A percentile compares a stretch with the other conserved stretches of the same genome.
These are phyloP conservation scores for Nymphalis urticae DNA, from an alignment of 2,888 invertebrate species.

Conservation along the genomic window DNA sequence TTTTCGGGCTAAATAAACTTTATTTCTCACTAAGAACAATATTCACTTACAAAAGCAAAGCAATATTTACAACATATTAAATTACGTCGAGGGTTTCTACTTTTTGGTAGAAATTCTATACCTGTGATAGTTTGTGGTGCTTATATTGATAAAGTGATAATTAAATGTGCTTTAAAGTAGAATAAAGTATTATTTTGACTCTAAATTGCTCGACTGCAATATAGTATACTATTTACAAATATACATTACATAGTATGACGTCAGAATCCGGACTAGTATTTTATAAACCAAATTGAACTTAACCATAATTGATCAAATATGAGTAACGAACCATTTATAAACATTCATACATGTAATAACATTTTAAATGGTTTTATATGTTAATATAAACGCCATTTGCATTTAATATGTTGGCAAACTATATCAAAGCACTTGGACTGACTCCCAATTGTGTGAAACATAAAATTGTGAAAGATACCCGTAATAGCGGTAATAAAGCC, in stretches of 20 bases:
- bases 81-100: too few relatives aligned
- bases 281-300: neutral
- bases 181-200: too few relatives aligned
- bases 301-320: constrained; percentile 14
- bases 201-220: too few relatives aligned
- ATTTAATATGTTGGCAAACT: constrained; percentile 38
- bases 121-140: too few relatives aligned
- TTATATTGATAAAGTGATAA: too few relatives aligned
- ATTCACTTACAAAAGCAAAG: too few relatives aligned
- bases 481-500: constrained; percentile 28
- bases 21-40: too few relatives aligned
- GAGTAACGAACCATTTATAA: constrained; percentile 5
- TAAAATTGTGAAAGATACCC: constrained; percentile 35
- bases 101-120: too few relatives aligned
- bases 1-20: too few relatives aligned
- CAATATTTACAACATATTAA: too few relatives aligned
- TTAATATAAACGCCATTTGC: constrained; percentile 33
- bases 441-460: constrained; percentile 34
- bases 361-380: constrained; percentile 36
- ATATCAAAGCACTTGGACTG: constrained; percentile 33
- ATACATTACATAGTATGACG: neutral
- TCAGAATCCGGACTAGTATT: neutral
- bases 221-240: too few relatives aligned
- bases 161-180: too few relatives aligned
- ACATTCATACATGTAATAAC: constrained; percentile 27